Base-by-base conservation (phyloP, 2,888 invertebrate genomes). In the Linnaemya tessellans region DNA sequence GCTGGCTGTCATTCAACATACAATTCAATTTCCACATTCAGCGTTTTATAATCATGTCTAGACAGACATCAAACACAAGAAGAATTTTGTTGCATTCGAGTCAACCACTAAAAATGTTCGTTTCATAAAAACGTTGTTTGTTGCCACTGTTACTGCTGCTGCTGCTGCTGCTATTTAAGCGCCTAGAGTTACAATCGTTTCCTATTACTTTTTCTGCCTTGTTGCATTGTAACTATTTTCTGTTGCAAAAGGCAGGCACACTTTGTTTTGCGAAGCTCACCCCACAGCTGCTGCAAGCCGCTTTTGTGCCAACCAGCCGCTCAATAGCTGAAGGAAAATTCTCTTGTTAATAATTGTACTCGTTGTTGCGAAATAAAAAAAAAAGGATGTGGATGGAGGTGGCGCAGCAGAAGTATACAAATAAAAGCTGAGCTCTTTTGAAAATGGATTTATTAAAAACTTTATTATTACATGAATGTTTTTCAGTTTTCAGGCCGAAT, bases 21-120 rank as follows among this genome's bases (percentile, higher is more conserved):
- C 82, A 82, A 82, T 79, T 80, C 84, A 84, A 80, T 84, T 80
- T 80, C 25, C 80, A 80, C 67, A 80, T 77, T 80, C 68, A 74
- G 71, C 79, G 62, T 82, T 84, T 84, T 84, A 84, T 78, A 84
- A 82, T 70, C 70, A 79, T 71, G 85, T 85, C 85, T 85, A 85
- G 85, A 85, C 85, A 85, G 82, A 85, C 82, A 85, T 75, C 82
- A 85, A 85, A 82, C 79, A 85, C 58, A 80, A 71, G 75, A 85
- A 82, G 70, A 65, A 51, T 70, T 77, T 70, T 84, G 75, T 58
- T 84, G 80, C 80, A 62, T 65, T 65, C 80, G 65, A 80, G 58
- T 80, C 65, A 80, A 58, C 71, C 60, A 67, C 46, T 74, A 67
- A 67, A 46, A 71, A 56, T 73, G 1, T 73, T 58, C 20, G 60